A percentile compares a stretch with the other conserved stretches of the same genome.
Evolutionary conservation across 2,888 invertebrate genomes (phyloP).

Genomic region (Xestoiulus laeticollis): DNA sequence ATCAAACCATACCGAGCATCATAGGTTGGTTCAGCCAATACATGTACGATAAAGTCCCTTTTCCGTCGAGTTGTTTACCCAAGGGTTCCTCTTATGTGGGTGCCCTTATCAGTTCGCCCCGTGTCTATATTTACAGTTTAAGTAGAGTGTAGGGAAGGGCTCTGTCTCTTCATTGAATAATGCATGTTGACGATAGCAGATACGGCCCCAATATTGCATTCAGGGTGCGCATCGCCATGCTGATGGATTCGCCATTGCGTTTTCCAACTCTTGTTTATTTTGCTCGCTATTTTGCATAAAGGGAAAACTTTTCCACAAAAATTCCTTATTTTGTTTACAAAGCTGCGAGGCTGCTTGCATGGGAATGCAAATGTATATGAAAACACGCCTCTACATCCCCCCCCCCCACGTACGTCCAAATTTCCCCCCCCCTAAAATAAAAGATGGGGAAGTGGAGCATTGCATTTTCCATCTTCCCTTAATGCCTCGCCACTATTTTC

Average conservation of each 20-base stretch:
- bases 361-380: not conserved
- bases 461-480: not conserved
- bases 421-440: not conserved
- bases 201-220: slow-evolving; percentile 33
- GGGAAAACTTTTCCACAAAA: slow-evolving; percentile 7
- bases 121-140: slow-evolving; percentile 30
- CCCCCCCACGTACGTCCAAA: not conserved
- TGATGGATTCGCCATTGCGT: slow-evolving; percentile 29
- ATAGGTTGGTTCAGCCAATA: not conserved
- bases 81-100: not conserved
- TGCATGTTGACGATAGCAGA: slow-evolving; percentile 38
- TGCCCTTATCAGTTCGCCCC: slow-evolving; percentile 7
- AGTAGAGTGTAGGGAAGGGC: slow-evolving; percentile 3
- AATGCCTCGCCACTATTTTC: slow-evolving; percentile 1
- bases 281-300: slow-evolving; percentile 40
- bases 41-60: not conserved
- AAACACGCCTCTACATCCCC: not conserved
- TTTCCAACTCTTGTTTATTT: slow-evolving; percentile 29
- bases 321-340: slow-evolving; percentile 27
- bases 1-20: not conserved
- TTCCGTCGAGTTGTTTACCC: not conserved
- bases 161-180: slow-evolving; percentile 41
- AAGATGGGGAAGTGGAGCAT: not conserved
- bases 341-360: not conserved
- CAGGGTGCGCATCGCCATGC: slow-evolving; percentile 37